A percentile compares a stretch with the other conserved stretches of the same genome.
Evolutionary conservation across 2,113 vertebrate species (phyloP).

Genomic region (Anguilla rostrata): DNA sequence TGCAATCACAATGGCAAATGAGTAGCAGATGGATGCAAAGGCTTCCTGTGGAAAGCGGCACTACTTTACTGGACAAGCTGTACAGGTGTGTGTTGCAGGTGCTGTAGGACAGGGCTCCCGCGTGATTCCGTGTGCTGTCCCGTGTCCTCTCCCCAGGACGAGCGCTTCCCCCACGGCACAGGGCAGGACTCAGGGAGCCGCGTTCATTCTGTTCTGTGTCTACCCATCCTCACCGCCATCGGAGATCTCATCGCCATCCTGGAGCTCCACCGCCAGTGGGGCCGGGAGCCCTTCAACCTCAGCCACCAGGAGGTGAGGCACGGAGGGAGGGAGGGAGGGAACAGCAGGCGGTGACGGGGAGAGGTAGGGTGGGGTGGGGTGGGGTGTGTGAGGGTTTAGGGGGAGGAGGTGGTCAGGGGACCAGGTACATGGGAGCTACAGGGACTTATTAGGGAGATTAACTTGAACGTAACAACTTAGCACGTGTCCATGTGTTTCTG

Average conservation of each 20-base stretch:
- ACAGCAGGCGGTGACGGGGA: neutral
- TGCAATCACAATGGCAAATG: neutral
- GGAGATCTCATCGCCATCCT: slow-evolving; percentile 94
- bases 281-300: slow-evolving; percentile 89
- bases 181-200: slow-evolving; percentile 90
- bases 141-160: slow-evolving; percentile 73
- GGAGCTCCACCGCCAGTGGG: slow-evolving; percentile 91
- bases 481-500: slow-evolving; percentile 20
- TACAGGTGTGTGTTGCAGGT: neutral
- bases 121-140: neutral
- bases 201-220: slow-evolving; percentile 94
- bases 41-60: neutral
- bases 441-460: neutral
- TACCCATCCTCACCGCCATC: slow-evolving; percentile 93
- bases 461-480: neutral
- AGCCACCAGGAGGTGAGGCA: slow-evolving; percentile 89
- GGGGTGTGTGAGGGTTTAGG: neutral
- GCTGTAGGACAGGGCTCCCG: neutral
- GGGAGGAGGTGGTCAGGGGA: neutral
- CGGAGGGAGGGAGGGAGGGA: neutral
- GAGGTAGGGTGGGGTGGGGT: neutral
- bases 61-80: neutral
- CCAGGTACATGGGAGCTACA: neutral
- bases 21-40: neutral
- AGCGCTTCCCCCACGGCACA: slow-evolving; percentile 92